Base-by-base conservation (phyloP, 2,888 invertebrate genomes). In the Patella pellucida region DNA sequence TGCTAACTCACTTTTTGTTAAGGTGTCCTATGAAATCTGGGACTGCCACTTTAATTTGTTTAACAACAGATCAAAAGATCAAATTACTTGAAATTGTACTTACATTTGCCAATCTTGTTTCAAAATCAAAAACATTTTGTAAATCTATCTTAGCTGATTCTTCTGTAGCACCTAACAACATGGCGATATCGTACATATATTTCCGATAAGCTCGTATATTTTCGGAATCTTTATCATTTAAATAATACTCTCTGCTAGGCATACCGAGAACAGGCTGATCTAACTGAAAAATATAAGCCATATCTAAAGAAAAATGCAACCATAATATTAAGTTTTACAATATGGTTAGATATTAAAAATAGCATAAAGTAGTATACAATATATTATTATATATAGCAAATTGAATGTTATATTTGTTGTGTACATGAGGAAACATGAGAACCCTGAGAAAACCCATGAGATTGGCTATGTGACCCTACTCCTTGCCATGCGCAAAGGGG, bases 241-340 rank as follows among this genome's bases (percentile, higher is more conserved):
- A 91, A 90, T 96, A 97, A 89, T 96, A 96, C 87, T 97, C 96
- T 67, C 96, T 92, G 83, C 91, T 95, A 3, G 96, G 96, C 81
- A 97, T 92, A 0, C 95, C 96, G 84, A 97, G 92, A 72, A 94
- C 94, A 0, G 96, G 95, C 91, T 97, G 97, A 91, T 98, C 97
- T 85, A 98, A 94, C 93, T 97, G 93, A 27, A 77, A 78, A n/a
- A 27, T 14, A 31, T 72, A 67, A 14, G 14, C 2, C 51, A 50
- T 68, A 71, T 1, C 14, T 16, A 15, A 75, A 19, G n/a, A 50
- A 74, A 75, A 56, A 72, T 11, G 7, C 15, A 23, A 15, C 11
- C n/a, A 50, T 16, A 16, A 52, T n/a, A n/a, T n/a, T 51, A 51
- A 15, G 11, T 62, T 62, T 16, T 5, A 41, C 31, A 5, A 31